A percentile compares a stretch with the other conserved stretches of the same genome.
These are phyloP conservation scores for Minunthozetes semirufus DNA, from an alignment of 2,888 invertebrate species.

Conservation along the genomic window DNA sequence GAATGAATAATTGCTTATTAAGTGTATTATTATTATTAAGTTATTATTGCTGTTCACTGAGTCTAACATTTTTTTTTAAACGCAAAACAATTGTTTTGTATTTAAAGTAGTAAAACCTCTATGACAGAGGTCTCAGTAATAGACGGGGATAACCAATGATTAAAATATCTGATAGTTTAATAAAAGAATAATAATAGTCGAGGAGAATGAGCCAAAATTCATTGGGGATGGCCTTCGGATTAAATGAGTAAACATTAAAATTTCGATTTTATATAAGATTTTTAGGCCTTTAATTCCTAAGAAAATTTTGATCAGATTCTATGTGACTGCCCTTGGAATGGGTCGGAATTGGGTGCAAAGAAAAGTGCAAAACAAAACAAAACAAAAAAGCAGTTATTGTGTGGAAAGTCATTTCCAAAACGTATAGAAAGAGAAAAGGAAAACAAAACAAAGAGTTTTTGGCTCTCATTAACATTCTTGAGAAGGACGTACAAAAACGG, in stretches of 20 bases:
- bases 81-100: background rate
- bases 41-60: background rate
- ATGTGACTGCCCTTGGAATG: background rate
- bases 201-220: too few relatives aligned
- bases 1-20: conserved; percentile 2
- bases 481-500: conserved; percentile 7
- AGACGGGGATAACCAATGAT: too few relatives aligned
- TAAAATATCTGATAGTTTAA: too few relatives aligned
- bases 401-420: conserved; percentile 2
- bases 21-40: background rate
- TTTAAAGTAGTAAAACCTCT: background rate
- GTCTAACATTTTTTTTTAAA: background rate
- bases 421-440: background rate
- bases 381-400: background rate
- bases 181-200: too few relatives aligned
- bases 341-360: background rate
- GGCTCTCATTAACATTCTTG: conserved; percentile 1
- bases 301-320: too few relatives aligned
- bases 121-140: too few relatives aligned
- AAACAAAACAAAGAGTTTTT: background rate
- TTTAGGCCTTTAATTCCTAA: too few relatives aligned
- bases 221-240: too few relatives aligned
- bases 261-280: too few relatives aligned
- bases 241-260: too few relatives aligned
- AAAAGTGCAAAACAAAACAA: background rate